Evolutionary conservation across 2,797 vertebrate genomes (phyloP).

Genomic region (Picus viridis): DNA sequence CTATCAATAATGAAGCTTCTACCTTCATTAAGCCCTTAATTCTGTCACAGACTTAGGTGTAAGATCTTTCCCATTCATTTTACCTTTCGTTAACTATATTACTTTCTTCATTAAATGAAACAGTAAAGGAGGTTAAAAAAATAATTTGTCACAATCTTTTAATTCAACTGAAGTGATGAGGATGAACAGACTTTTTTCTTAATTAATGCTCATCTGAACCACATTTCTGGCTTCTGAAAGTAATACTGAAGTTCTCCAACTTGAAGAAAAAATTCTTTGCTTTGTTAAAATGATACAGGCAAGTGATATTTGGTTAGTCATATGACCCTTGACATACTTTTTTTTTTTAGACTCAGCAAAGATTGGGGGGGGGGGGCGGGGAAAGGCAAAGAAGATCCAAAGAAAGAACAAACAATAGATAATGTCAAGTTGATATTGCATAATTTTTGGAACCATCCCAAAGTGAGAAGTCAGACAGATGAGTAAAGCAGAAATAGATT

Average conservation of each 20-base stretch:
- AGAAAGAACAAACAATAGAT: background rate
- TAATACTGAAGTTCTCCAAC: background rate
- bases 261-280: background rate
- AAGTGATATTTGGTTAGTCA: background rate
- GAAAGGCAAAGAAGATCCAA: background rate
- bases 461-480: background rate
- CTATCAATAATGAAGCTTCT: slow-evolving; percentile 31
- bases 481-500: background rate
- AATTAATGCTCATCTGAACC: slow-evolving; percentile 1
- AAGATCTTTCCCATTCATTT: slow-evolving; percentile 1
- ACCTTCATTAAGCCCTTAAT: slow-evolving; percentile 39
- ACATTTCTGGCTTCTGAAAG: background rate
- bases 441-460: background rate
- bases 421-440: background rate
- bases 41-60: slow-evolving; percentile 20
- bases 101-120: slow-evolving; percentile 23
- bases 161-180: background rate
- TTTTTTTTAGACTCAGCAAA: background rate
- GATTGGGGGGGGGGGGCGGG: fast-evolving
- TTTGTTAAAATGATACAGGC: background rate
- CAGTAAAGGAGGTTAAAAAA: background rate
- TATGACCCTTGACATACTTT: background rate
- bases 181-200: slow-evolving; percentile 9
- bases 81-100: slow-evolving; percentile 9
- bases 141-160: background rate